Conservation (phyloP, 2,888 invertebrate genomes). For the Nowickia ferox region DNA sequence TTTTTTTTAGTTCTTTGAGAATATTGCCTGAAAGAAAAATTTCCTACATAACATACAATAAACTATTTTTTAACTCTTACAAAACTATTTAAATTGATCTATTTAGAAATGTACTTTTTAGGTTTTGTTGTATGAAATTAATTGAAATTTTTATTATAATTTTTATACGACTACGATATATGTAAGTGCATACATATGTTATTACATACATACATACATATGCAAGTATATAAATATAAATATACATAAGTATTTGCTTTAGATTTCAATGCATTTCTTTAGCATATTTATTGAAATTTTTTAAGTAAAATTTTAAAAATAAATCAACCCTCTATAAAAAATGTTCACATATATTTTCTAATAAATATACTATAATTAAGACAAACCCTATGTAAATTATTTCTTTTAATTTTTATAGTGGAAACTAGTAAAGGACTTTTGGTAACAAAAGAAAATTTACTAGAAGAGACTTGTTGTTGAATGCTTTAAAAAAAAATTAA, state of each 20-base stretch:
- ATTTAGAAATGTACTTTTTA: constrained; percentile 1
- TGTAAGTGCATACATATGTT: too few relatives aligned
- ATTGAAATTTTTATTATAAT: neutral
- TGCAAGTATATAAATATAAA: neutral
- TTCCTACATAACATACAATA: constrained; percentile 10
- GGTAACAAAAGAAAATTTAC: too few relatives aligned
- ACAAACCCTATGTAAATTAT: too few relatives aligned
- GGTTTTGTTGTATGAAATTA: neutral
- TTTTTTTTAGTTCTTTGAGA: constrained; percentile 6
- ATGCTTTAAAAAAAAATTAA: too few relatives aligned
- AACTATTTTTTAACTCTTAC: neutral
- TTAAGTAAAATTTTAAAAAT: constrained; percentile 8
- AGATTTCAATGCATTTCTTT: constrained; percentile 54
- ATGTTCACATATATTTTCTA: constrained; percentile 38
- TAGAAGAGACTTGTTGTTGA: too few relatives aligned
- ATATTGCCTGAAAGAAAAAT: neutral
- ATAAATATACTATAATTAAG: constrained; percentile 32
- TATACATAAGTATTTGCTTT: constrained; percentile 12
- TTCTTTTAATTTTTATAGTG: too few relatives aligned
- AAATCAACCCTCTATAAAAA: constrained; percentile 25
- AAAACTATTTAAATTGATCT: constrained; percentile 30
- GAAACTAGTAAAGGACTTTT: too few relatives aligned
- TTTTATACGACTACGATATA: neutral
- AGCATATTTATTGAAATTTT: constrained; percentile 61
- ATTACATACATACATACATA: neutral